These are phyloP conservation scores for Anarrhichthys ocellatus DNA, from an alignment of 2,113 vertebrate genomes.

Conservation along the genomic window DNA sequence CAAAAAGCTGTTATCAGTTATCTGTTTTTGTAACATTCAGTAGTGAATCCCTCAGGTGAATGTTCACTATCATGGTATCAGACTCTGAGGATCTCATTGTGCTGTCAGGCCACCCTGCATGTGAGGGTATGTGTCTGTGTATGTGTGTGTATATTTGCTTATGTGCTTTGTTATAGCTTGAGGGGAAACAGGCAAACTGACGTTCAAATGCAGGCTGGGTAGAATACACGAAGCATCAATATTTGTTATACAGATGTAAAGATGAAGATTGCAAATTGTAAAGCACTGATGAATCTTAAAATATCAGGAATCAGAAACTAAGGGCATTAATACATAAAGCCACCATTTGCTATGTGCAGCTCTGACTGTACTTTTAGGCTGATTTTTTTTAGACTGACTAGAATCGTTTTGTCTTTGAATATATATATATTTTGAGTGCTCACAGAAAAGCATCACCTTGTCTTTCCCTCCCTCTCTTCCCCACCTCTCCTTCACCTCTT, in stretches of 20 bases:
- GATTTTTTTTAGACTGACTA: neutral
- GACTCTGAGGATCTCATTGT: constrained; percentile 36
- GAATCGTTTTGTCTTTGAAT: constrained; percentile 27
- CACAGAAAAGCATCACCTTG: constrained; percentile 29
- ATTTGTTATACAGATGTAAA: constrained; percentile 47
- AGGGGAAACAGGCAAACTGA: constrained; percentile 54
- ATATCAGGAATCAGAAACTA: constrained; percentile 19
- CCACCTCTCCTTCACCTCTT: constrained; percentile 48
- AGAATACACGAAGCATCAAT: constrained; percentile 57
- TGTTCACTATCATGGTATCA: constrained; percentile 34
- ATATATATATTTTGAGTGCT: constrained; percentile 29
- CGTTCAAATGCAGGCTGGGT: constrained; percentile 19
- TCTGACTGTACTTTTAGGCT: neutral
- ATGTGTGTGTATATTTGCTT: neutral
- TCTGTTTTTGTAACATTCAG: constrained; percentile 30
- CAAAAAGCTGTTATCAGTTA: constrained; percentile 24
- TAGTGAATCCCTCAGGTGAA: constrained; percentile 27
- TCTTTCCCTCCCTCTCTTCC: constrained; percentile 31
- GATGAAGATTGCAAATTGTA: constrained; percentile 25
- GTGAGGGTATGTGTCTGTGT: constrained; percentile 12
- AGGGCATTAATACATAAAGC: neutral
- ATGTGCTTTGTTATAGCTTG: constrained; percentile 46
- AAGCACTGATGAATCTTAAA: constrained; percentile 29
- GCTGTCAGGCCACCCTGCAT: constrained; percentile 31
- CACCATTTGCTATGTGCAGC: neutral